Evolutionary conservation across 1,140 invertebrate genomes (phyloP).

Genomic region (Diachasmimorpha longicaudata): DNA sequence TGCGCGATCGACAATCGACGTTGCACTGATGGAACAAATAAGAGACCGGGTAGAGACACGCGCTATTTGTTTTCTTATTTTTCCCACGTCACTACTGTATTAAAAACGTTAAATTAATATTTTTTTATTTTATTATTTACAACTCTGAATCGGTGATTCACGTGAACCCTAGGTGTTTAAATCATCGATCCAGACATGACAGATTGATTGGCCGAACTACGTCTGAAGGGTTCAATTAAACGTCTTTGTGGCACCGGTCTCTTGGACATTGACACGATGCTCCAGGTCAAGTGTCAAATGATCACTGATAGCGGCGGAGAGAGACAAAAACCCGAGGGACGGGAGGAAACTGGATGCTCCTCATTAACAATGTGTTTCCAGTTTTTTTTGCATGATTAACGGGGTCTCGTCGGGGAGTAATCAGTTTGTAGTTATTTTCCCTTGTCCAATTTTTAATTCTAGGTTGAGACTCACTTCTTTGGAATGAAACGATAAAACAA

Average conservation of each 20-base stretch:
- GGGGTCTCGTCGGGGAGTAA: too few species aligned
- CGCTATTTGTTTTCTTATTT: background rate
- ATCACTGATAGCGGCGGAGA: constrained; percentile 40
- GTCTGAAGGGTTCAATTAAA: constrained; percentile 39
- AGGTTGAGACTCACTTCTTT: too few species aligned
- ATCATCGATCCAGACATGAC: background rate
- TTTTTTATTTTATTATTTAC: background rate
- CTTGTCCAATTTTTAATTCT: too few species aligned
- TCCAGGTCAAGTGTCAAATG: constrained; percentile 55
- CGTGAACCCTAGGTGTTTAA: background rate
- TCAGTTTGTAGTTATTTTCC: too few species aligned
- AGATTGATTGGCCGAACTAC: background rate
- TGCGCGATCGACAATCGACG: background rate
- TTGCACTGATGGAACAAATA: background rate
- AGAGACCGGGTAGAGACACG: background rate
- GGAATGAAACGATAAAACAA: too few species aligned
- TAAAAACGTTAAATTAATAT: background rate
- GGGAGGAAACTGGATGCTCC: too few species aligned
- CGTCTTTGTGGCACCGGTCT: constrained; percentile 32
- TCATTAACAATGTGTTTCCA: too few species aligned
- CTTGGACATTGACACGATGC: constrained; percentile 35
- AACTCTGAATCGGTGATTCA: background rate
- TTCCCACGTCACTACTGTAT: background rate
- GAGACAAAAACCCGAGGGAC: background rate
- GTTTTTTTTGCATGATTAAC: too few species aligned